phyloP scores from a whole-genome alignment of 1,140 invertebrate species.

The Akabosia matsudoensis region DNA sequence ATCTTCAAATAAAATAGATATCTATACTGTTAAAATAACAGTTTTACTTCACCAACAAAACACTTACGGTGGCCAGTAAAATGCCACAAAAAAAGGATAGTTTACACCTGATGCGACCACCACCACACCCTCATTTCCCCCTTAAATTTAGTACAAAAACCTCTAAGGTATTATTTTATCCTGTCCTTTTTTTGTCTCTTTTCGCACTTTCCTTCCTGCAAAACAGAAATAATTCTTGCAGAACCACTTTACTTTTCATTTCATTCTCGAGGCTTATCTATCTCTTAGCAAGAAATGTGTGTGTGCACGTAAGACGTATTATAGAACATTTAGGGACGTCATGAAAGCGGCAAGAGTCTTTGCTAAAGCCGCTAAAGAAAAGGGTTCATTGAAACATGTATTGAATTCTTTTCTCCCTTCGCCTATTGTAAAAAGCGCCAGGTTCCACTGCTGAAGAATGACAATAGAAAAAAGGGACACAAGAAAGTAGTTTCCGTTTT shows the following conservation, averaged over 20 bases:
- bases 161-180: neutral
- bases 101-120: slow-evolving; percentile 9
- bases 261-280: too few species aligned
- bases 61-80: neutral
- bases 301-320: too few species aligned
- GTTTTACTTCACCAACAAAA: neutral
- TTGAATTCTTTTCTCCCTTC: neutral
- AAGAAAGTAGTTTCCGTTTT: neutral
- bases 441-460: neutral
- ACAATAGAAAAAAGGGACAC: neutral
- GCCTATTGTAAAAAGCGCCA: too few species aligned
- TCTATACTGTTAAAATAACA: neutral
- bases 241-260: neutral
- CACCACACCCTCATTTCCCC: neutral
- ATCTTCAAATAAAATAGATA: slow-evolving; percentile 1
- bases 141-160: neutral
- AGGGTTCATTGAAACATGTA: neutral
- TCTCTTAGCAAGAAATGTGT: too few species aligned
- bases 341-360: too few species aligned
- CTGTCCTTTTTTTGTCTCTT: neutral
- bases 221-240: neutral
- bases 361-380: neutral
- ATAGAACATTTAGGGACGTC: too few species aligned
- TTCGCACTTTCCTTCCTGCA: neutral
- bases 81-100: neutral